Evolutionary conservation across 2,797 vertebrate species (phyloP).

Genomic region (Labeo calbasu): DNA sequence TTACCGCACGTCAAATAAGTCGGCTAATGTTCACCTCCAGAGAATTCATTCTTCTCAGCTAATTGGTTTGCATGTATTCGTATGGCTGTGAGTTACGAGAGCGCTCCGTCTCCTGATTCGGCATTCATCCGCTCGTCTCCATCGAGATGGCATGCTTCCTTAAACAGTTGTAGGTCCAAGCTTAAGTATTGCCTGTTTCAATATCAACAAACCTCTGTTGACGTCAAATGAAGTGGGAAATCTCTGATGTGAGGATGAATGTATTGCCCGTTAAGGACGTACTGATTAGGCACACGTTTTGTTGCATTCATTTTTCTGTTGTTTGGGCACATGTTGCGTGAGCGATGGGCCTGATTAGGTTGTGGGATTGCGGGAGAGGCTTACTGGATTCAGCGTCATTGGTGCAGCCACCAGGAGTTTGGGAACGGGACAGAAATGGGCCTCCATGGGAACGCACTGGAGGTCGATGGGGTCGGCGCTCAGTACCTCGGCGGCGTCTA

Average conservation of each 20-base stretch:
- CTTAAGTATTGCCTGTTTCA: constrained; percentile 71
- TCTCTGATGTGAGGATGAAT: constrained; percentile 65
- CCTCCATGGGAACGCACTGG: constrained; percentile 88
- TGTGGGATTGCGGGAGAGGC: constrained; percentile 84
- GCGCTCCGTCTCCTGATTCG: constrained; percentile 65
- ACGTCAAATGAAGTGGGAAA: constrained; percentile 52
- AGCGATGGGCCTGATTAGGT: constrained; percentile 47
- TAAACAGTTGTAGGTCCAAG: constrained; percentile 71
- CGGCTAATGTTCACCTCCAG: constrained; percentile 44
- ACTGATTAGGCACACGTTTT: constrained; percentile 78
- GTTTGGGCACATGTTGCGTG: constrained; percentile 53
- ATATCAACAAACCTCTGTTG: constrained; percentile 62
- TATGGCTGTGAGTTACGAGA: constrained; percentile 78
- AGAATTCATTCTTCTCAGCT: constrained; percentile 51
- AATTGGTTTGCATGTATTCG: constrained; percentile 63
- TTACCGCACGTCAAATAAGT: constrained; percentile 25
- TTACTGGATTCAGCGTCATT: constrained; percentile 88
- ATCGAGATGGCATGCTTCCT: constrained; percentile 74
- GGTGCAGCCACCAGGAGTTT: constrained; percentile 80
- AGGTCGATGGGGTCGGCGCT: constrained; percentile 85
- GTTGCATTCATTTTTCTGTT: constrained; percentile 72
- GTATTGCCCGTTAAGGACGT: constrained; percentile 68
- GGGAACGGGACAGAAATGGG: constrained; percentile 86
- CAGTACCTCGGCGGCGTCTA: constrained; percentile 88
- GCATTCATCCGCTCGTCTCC: constrained; percentile 68